phyloP scores from a whole-genome alignment of 2,113 vertebrate genomes.

The Paedocypris sp. region DNA sequence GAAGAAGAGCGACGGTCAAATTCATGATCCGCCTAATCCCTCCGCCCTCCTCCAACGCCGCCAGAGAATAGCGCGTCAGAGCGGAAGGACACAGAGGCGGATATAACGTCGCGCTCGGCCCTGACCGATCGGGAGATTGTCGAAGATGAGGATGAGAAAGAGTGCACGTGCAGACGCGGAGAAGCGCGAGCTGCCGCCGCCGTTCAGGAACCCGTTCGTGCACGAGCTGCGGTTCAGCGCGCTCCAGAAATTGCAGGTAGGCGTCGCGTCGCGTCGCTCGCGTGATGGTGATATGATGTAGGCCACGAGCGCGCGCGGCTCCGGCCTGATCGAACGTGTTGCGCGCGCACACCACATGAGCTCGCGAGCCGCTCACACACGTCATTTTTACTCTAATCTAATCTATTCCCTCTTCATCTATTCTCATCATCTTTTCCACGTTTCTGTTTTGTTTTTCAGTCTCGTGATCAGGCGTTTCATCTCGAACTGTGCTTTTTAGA shows the following conservation, averaged over 20 bases:
- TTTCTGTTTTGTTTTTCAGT: no score
- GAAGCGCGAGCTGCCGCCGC: constrained; percentile 66
- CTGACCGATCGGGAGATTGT: background rate
- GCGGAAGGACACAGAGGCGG: background rate
- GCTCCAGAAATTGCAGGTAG: constrained; percentile 78
- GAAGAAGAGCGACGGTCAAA: constrained; percentile 37
- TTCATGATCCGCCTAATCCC: constrained; percentile 52
- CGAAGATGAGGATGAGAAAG: constrained; percentile 66
- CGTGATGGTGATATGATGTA: background rate
- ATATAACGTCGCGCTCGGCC: background rate
- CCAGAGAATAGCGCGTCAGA: constrained; percentile 36
- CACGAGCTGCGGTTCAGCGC: constrained; percentile 72
- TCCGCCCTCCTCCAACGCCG: constrained; percentile 44
- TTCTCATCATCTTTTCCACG: no score
- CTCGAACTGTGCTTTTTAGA: no score
- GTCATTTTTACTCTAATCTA: no score
- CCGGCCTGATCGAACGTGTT: constrained; percentile 10
- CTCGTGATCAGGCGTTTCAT: no score
- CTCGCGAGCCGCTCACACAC: no score
- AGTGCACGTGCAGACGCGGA: constrained; percentile 57
- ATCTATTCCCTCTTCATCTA: no score
- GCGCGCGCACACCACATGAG: background rate
- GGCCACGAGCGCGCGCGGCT: background rate
- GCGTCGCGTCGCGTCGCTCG: constrained; percentile 13
- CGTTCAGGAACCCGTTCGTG: constrained; percentile 78